Base-by-base conservation (phyloP, 2,888 invertebrate species). In the Zaprionus lineosus region DNA sequence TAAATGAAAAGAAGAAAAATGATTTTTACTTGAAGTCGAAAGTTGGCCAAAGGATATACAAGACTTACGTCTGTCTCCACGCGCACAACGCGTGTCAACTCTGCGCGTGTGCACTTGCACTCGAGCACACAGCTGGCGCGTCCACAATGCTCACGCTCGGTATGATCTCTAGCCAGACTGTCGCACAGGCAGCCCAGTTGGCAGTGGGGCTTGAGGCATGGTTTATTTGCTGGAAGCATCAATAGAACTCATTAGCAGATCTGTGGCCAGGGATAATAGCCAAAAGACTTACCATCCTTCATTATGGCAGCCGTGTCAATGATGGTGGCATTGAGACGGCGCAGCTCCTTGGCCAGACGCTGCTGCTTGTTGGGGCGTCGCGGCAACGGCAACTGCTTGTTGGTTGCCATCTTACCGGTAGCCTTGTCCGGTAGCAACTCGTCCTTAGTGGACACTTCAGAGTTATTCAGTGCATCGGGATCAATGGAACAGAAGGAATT, bases 101-200 rank as follows among this genome's bases (percentile, higher is more conserved):
- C 84, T 2, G 75, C 58, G 3, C 79, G 69, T 36, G 84, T 79
- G 71, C 92, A 92, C 2, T 68, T 82, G 67, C 93, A 93, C n/a
- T 89, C 87, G 8, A 90, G 57, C 31, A 90, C 84, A 21, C 90
- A 90, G 41, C 92, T 91, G 0, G 91, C 77, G 37, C 91, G 91
- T 7, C 93, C 92, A 81, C 95, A 95, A 83, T 95, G 94, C 51
- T 91, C 90, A 64, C 90, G 91, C 24, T 91, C 65, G 15, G 90
- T 89, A 51, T 89, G 86, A 9, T 88, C 87, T 57, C 91, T 90
- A 21, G 89, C 84, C 21, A 94, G 84, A 71, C 93, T 94, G 41
- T 91, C 90, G 81, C 95, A 95, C 28, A 95, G 85, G 84, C 95
- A 95, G 2, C 94, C 95, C 48, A 94, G 87, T 55, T 87, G 87